Conservation (phyloP, 2,113 vertebrate species). For the Plotosus lineatus region DNA sequence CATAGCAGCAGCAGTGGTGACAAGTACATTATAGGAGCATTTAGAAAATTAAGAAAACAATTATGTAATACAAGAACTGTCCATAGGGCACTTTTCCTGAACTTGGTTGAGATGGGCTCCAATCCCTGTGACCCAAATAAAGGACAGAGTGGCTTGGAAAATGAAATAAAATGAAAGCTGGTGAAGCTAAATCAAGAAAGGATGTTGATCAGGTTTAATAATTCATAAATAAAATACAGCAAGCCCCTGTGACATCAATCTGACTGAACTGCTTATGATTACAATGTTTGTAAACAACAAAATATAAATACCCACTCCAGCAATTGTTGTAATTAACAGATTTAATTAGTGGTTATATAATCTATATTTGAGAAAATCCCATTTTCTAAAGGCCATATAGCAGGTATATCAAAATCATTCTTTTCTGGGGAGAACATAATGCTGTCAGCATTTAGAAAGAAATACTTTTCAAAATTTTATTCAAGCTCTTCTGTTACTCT, state of each 20-base stretch:
- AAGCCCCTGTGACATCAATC: background rate
- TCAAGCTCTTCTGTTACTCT: slow-evolving; percentile 27
- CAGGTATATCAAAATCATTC: background rate
- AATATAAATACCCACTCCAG: background rate
- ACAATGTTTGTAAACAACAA: background rate
- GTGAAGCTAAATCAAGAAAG: background rate
- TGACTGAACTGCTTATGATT: background rate
- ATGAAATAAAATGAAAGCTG: background rate
- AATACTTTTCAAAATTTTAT: slow-evolving; percentile 25
- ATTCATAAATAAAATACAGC: background rate
- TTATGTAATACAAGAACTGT: no score
- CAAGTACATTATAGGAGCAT: background rate
- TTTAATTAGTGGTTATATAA: background rate
- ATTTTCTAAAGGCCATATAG: background rate
- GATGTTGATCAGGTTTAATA: slow-evolving; percentile 7
- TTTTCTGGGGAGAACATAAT: background rate
- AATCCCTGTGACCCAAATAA: no score
- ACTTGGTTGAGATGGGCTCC: no score
- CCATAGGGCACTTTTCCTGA: no score
- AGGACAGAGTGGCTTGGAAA: background rate
- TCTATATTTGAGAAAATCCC: background rate
- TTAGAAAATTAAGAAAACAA: no score
- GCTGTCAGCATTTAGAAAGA: slow-evolving; percentile 22
- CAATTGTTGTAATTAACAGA: background rate
- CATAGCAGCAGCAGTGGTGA: no score